These are phyloP conservation scores for Portunus trituberculatus DNA, from an alignment of 1,140 invertebrate genomes.

Conservation along the genomic window DNA sequence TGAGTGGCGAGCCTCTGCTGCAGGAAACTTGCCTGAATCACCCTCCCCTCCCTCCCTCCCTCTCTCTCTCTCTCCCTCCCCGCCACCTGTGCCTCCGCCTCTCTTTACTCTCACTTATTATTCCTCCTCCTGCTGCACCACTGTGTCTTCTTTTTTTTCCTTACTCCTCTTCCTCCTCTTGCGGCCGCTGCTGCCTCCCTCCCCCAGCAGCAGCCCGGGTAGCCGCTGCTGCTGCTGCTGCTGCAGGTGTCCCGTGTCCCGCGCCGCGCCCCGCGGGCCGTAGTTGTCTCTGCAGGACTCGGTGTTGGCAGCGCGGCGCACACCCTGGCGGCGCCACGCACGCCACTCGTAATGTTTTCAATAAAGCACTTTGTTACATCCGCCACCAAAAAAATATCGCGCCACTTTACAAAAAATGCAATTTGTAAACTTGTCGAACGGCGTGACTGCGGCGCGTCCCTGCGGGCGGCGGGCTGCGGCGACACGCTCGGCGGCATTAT, in stretches of 20 bases:
- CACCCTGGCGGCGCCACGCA: neutral
- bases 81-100: too few species aligned
- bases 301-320: neutral
- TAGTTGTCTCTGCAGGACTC: neutral
- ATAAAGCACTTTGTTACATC: neutral
- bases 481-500: conserved; percentile 35
- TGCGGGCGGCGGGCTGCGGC: conserved; percentile 16
- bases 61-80: too few species aligned
- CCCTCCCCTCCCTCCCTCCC: too few species aligned
- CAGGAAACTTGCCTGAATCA: too few species aligned
- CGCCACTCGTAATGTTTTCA: neutral
- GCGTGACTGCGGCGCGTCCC: neutral
- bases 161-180: neutral
- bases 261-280: neutral
- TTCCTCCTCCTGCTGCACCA: neutral
- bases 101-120: neutral
- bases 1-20: too few species aligned
- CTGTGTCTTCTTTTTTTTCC: neutral
- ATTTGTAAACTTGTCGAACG: conserved; percentile 1
- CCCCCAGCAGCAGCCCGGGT: neutral
- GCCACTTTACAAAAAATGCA: neutral
- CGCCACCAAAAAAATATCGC: neutral
- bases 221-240: neutral
- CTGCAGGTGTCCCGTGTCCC: neutral
- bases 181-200: too few species aligned